phyloP scores from a whole-genome alignment of 2,113 vertebrate genomes.

The Eptesicus fuscus region DNA sequence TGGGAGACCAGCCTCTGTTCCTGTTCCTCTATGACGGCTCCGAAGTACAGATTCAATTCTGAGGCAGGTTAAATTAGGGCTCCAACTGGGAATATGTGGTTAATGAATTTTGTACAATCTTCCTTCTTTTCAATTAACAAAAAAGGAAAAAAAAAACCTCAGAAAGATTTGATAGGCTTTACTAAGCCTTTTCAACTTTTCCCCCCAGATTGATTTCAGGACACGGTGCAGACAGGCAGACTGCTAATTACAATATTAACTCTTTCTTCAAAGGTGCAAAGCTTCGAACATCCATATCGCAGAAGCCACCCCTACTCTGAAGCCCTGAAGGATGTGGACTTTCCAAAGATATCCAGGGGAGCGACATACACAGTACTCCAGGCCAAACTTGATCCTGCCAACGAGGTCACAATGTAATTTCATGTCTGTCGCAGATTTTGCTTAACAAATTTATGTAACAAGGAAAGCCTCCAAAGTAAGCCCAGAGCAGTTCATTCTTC shows the following conservation, averaged over 20 bases:
- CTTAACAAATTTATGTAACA: constrained; percentile 2
- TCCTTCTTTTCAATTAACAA: constrained; percentile 36
- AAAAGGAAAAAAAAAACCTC: background rate
- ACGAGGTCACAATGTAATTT: background rate
- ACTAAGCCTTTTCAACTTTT: background rate
- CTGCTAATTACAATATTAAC: constrained; percentile 27
- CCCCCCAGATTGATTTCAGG: background rate
- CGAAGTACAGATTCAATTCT: constrained; percentile 34
- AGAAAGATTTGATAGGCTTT: constrained; percentile 16
- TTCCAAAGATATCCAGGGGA: background rate
- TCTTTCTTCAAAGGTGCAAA: background rate
- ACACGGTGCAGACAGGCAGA: background rate
- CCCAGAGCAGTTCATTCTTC: background rate
- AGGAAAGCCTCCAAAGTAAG: constrained; percentile 10
- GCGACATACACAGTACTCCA: background rate
- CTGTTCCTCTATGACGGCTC: background rate
- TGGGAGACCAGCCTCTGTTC: background rate
- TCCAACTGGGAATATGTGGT: constrained; percentile 22
- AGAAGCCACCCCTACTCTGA: background rate
- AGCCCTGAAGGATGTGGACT: background rate
- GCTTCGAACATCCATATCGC: background rate
- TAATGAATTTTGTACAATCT: constrained; percentile 55
- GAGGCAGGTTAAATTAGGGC: constrained; percentile 19
- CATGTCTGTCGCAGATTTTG: background rate
- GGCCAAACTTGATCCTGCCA: background rate